Conservation (phyloP, 2,797 vertebrate genomes). For the Pangasius sanitwongsei region DNA sequence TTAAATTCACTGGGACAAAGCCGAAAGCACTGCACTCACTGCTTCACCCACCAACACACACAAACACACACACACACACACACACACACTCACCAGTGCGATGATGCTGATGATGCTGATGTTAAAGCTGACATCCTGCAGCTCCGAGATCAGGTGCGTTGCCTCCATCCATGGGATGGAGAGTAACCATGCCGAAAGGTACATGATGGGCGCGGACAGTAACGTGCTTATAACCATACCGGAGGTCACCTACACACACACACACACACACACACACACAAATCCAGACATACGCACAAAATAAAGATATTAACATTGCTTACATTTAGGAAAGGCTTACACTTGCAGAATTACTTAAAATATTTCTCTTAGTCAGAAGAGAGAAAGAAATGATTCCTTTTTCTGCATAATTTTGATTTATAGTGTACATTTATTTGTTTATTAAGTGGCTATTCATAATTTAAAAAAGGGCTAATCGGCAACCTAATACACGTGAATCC, state of each 20-base stretch:
- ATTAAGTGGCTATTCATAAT: background rate
- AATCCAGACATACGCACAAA: background rate
- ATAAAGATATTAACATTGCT: background rate
- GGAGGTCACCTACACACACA: constrained; percentile 80
- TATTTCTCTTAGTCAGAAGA: background rate
- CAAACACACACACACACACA: constrained; percentile 13
- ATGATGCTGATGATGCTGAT: constrained; percentile 91
- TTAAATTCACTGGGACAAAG: background rate
- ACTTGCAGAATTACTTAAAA: background rate
- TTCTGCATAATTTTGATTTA: background rate
- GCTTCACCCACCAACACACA: background rate
- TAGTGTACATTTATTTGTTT: background rate
- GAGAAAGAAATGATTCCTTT: background rate
- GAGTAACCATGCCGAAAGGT: constrained; percentile 93
- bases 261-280: background rate
- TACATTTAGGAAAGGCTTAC: background rate
- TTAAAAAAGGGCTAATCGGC: background rate
- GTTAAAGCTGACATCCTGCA: constrained; percentile 94
- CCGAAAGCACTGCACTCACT: background rate
- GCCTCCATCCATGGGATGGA: constrained; percentile 96
- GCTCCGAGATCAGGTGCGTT: constrained; percentile 82
- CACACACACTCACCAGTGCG: constrained; percentile 78
- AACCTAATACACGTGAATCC: background rate
- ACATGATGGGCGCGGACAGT: constrained; percentile 96
- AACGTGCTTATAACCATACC: constrained; percentile 98